A percentile compares a stretch with the other conserved stretches of the same genome.
These are phyloP conservation scores for Eledona agricola DNA, from an alignment of 2,888 invertebrate species.

Conservation along the genomic window DNA sequence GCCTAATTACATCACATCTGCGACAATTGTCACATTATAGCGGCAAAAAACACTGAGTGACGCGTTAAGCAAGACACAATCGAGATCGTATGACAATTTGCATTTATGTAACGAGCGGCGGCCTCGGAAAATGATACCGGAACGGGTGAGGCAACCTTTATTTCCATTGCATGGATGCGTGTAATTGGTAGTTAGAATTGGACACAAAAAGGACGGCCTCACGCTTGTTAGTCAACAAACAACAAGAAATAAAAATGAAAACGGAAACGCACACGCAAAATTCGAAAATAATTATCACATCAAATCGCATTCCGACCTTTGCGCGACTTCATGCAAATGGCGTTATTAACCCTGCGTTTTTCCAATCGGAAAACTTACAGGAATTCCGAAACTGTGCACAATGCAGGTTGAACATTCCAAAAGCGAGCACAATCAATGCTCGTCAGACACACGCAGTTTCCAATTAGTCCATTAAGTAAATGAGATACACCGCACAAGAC, in stretches of 20 bases:
- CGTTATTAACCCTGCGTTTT: constrained; percentile 19
- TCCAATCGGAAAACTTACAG: too few relatives aligned
- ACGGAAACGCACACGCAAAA: too few relatives aligned
- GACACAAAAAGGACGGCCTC: constrained; percentile 5
- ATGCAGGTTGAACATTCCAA: constrained; percentile 17
- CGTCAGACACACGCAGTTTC: constrained; percentile 15
- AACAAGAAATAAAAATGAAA: not conserved
- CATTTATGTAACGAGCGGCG: constrained; percentile 30
- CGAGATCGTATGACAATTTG: constrained; percentile 24
- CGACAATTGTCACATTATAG: constrained; percentile 16
- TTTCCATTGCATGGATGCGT: constrained; percentile 31
- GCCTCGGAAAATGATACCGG: constrained; percentile 40
- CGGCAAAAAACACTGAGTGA: constrained; percentile 20
- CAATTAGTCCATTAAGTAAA: constrained; percentile 32
- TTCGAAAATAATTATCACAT: too few relatives aligned
- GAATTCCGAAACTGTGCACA: constrained; percentile 19
- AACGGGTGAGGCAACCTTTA: constrained; percentile 38
- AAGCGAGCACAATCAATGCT: constrained; percentile 8
- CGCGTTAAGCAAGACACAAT: constrained; percentile 23
- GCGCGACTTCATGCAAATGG: too few relatives aligned
- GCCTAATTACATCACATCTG: constrained; percentile 23
- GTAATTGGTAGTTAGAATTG: constrained; percentile 12
- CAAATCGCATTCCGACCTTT: too few relatives aligned
- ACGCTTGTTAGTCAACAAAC: not conserved
- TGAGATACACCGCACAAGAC: constrained; percentile 27